Evolutionary conservation across 1,140 invertebrate genomes (phyloP), one percentile per base, ranked within the genome.

Genomic region (Probaryconus sp.): DNA sequence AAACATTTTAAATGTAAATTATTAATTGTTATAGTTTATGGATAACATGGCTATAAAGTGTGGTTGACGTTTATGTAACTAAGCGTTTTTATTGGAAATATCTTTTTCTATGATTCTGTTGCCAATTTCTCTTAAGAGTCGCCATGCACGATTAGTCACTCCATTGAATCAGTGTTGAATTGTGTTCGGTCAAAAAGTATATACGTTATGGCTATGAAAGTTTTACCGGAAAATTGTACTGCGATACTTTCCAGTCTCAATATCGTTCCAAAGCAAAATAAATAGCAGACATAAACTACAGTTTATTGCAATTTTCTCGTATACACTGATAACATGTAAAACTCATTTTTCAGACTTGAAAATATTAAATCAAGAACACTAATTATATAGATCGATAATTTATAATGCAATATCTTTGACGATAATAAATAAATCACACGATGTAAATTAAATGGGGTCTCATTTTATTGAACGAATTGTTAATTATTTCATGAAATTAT

Each of bases 121-220:
- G 53, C 30, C 28, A 70, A 76, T 76, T 76, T 76, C 72, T 76
- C 65, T 61, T 5, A 20, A 50, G 42, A 31, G 55, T 51, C 40
- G 55, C 48, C 45, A 55, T 65, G 65, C 60, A 65, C 42, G 60
- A 61, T 70, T 68, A 55, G 43, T 35, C 40, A 61, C 17, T 17
- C 6, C 16, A 74, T 26, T 61, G 55, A 45, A 75, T 63, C 40
- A 17, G 51, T n/a, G n/a, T n/a, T n/a, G n/a, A n/a, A 68, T 47
- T 60, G 14, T 55, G 10, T 48, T 47, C 33, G 17, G 42, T 45
- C 50, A 45, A 55, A 65, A 53, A 63, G 18, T 50, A 53, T 18
- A 28, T 47, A 24, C 61, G 61, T 56, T 16, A 42, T 56, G 47
- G 13, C 33, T 26, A 56, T 31, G 51, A 67, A 56, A 67, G 42